Conservation (phyloP, 1,140 invertebrate genomes). For the Octopus bimaculoides region DNA sequence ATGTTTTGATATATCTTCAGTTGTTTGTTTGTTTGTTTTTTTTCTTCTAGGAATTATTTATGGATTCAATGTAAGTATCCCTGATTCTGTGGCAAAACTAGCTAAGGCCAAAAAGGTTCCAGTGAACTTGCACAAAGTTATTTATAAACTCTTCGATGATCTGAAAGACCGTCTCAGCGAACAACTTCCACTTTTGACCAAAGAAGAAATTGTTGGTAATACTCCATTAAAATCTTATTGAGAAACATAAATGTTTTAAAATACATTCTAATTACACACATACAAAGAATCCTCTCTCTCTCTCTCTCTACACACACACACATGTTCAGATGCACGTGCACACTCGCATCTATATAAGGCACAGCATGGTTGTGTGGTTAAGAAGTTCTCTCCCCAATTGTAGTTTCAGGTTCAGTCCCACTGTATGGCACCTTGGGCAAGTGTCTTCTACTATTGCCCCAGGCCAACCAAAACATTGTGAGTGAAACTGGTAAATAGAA, state of each 20-base stretch:
- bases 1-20: background rate
- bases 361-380: no score
- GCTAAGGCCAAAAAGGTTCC: slow-evolving; percentile 63
- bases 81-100: slow-evolving; percentile 57
- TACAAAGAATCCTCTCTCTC: no score
- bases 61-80: slow-evolving; percentile 74
- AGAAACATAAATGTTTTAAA: background rate
- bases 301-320: no score
- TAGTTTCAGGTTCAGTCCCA: no score
- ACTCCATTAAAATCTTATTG: slow-evolving; percentile 7
- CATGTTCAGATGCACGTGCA: no score
- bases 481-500: no score
- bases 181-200: slow-evolving; percentile 69
- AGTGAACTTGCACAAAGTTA: slow-evolving; percentile 77
- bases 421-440: no score
- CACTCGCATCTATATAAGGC: no score
- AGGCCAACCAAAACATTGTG: no score
- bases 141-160: slow-evolving; percentile 88
- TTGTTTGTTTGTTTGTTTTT: slow-evolving; percentile 13
- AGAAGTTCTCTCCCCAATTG: no score
- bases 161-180: slow-evolving; percentile 76
- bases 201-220: slow-evolving; percentile 75
- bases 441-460: no score
- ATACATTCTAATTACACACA: no score
- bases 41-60: slow-evolving; percentile 73